Percentiles rank a stretch among this genome's conserved stretches.
Conservation (phyloP, 2,797 vertebrate genomes). For the Tokudaia tokunoshimensis region DNA sequence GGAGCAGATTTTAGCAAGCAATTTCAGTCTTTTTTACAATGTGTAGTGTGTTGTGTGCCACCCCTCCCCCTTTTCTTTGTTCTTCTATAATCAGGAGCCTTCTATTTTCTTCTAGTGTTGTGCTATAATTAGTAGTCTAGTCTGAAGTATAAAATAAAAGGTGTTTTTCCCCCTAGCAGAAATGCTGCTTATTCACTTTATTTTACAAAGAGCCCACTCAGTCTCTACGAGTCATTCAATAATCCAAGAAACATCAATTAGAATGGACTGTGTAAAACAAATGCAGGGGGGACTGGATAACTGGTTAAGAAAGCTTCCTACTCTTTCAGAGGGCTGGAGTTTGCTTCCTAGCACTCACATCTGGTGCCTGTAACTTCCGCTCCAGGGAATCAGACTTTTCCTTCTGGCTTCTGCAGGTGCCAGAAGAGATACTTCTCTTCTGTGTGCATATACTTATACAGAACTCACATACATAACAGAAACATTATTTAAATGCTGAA, state of each 20-base stretch:
- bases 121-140: constrained; percentile 57
- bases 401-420: not conserved
- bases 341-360: not conserved
- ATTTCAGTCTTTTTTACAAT: constrained; percentile 66
- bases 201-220: constrained; percentile 35
- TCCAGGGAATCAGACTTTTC: not conserved
- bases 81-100: constrained; percentile 64
- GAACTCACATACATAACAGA: not conserved
- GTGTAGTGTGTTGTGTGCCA: not conserved
- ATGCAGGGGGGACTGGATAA: not conserved
- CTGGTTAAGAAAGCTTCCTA: not conserved
- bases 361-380: not conserved
- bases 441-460: not conserved
- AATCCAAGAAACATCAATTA: constrained; percentile 32
- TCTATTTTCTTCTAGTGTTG: constrained; percentile 39
- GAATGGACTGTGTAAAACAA: not conserved
- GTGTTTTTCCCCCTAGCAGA: constrained; percentile 43
- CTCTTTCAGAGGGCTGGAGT: not conserved
- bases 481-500: not conserved
- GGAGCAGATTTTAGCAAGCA: constrained; percentile 54
- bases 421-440: not conserved
- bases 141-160: constrained; percentile 47
- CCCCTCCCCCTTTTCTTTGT: constrained; percentile 53
- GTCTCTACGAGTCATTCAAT: constrained; percentile 27
- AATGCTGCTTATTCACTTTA: constrained; percentile 26